Evolutionary conservation across 1,140 invertebrate species (phyloP), one percentile per base, ranked within the genome.

Genomic region (Magallana angulata): DNA sequence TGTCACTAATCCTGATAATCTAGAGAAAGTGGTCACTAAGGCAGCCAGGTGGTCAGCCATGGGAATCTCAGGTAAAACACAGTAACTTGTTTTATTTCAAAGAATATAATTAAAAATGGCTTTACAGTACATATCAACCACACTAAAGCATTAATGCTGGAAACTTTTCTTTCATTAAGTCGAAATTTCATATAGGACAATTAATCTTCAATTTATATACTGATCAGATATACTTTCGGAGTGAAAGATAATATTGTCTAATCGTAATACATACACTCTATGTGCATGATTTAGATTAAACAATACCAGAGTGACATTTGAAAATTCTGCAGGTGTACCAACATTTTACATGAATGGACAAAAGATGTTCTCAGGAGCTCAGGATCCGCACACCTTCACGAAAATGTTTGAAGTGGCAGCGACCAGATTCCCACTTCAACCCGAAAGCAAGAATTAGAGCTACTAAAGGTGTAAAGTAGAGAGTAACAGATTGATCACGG

Each of bases 321-420:
- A 48, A 48, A 48, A 48, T 48, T 48, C 36, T 48, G 58, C 88
- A 93, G 93, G 93, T 80, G 93, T 93, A 1, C 93, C 93, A 62
- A 89, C 89, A n/a, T 93, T 92, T 88, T 93, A 91, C 82, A 91
- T 93, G 85, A 93, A 93, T 89, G 93, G 93, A 6, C 91, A 93
- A 16, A 91, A 92, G 57, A 90, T 91, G 90, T 93, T 93, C 84
- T 93, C 93, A n/a, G 93, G 93, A 14, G 92, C 92, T 6, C 93
- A 93, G 85, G 92, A 92, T 68, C 86, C 88, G 0, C 89, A 91
- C 7, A 90, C 91, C 7, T 93, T 93, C 83, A 89, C 86, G 8
- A 88, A 87, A 85, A 91, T 92, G 91, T 91, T 93, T 85, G 89
- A 91, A 71, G 89, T 90, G 16, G 90, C 89, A 68, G 89, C 91